Percentiles rank a stretch among this genome's conserved stretches.
Conservation (phyloP, 2,888 invertebrate species). For the Biston stratarius region DNA sequence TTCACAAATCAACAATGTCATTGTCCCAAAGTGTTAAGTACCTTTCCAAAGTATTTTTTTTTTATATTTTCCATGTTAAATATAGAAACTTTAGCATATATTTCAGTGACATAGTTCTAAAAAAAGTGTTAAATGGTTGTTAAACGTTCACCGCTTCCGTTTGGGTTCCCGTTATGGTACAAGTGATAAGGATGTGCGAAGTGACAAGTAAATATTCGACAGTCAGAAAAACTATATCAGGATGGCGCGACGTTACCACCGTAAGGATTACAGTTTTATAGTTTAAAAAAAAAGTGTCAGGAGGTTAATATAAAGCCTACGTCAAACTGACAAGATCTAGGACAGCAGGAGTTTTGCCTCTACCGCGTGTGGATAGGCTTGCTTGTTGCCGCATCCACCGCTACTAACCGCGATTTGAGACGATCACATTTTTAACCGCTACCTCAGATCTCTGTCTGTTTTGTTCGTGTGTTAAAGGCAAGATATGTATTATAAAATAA, state of each 20-base stretch:
- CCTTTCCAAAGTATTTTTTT: slow-evolving; percentile 14
- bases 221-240: slow-evolving; percentile 21
- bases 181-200: slow-evolving; percentile 40
- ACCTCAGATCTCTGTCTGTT: not conserved
- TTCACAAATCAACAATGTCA: not conserved
- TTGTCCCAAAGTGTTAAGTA: not conserved
- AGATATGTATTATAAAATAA: too few species aligned
- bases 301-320: not conserved
- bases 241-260: not conserved
- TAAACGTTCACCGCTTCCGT: slow-evolving; percentile 6
- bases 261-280: not conserved
- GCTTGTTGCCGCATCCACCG: too few species aligned
- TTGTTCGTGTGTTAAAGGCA: too few species aligned
- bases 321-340: too few species aligned
- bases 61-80: not conserved
- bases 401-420: too few species aligned
- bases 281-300: not conserved
- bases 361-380: too few species aligned
- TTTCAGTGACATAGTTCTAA: slow-evolving; percentile 18
- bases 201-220: slow-evolving; percentile 37
- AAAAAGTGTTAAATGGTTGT: slow-evolving; percentile 9
- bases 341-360: too few species aligned
- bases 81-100: not conserved
- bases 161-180: slow-evolving; percentile 17
- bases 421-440: not conserved